phyloP scores from a whole-genome alignment of 2,888 invertebrate species.

The Panzeria rudis region DNA sequence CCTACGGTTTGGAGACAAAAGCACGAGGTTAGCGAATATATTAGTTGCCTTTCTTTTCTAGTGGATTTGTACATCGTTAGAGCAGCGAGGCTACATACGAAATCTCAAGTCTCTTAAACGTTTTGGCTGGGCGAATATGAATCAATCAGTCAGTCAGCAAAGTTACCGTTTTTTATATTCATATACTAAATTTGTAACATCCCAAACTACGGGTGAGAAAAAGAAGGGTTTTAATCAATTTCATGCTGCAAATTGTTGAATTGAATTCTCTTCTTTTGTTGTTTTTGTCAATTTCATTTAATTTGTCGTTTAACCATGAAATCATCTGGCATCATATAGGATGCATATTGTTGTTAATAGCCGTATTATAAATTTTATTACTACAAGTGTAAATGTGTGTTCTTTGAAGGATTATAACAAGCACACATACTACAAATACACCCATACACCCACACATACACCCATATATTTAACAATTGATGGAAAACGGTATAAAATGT shows the following conservation, averaged over 20 bases:
- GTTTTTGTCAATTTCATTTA: conserved; percentile 1
- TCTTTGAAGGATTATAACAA: conserved; percentile 12
- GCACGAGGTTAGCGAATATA: no score
- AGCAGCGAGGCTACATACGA: no score
- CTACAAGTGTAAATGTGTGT: neutral
- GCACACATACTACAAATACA: neutral
- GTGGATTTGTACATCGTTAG: no score
- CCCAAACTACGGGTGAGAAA: neutral
- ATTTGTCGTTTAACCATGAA: conserved; percentile 43
- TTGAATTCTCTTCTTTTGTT: conserved; percentile 1
- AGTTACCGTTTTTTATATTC: no score
- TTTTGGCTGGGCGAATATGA: no score
- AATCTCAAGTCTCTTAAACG: no score
- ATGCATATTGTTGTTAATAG: conserved; percentile 48
- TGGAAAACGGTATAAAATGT: conserved; percentile 37
- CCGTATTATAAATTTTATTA: conserved; percentile 40
- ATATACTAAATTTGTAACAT: neutral
- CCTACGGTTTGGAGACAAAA: no score
- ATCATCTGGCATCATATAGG: conserved; percentile 24
- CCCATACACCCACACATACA: neutral
- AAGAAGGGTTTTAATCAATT: conserved; percentile 15
- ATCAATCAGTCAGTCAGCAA: no score
- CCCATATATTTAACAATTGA: conserved; percentile 34
- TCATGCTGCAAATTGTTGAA: conserved; percentile 40
- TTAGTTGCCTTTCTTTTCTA: no score